These are phyloP conservation scores for Plutomurus gul DNA, from an alignment of 1,140 invertebrate species.

Conservation along the genomic window DNA sequence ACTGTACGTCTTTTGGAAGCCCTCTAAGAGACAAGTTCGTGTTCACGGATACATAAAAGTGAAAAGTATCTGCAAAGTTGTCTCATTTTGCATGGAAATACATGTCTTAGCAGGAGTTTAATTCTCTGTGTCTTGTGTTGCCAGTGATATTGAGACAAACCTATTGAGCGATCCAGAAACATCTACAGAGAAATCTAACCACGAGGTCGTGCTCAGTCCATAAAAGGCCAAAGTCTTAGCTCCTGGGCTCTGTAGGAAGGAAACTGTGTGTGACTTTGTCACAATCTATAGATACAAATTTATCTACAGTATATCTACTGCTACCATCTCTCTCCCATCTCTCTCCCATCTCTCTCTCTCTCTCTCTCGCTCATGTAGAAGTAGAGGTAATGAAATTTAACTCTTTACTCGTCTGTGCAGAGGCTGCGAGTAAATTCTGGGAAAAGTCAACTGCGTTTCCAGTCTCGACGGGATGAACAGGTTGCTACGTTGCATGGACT, in stretches of 20 bases:
- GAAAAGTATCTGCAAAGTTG: slow-evolving; percentile 27
- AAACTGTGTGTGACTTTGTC: too few relatives aligned
- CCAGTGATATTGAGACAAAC: background rate
- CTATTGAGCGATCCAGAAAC: too few relatives aligned
- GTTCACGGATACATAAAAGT: slow-evolving; percentile 21
- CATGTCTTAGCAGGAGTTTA: slow-evolving; percentile 6
- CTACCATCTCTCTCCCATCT: too few relatives aligned
- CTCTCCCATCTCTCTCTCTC: too few relatives aligned
- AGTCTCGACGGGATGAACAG: slow-evolving; percentile 44
- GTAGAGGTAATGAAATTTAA: slow-evolving; percentile 18
- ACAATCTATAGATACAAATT: too few relatives aligned
- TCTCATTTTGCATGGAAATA: background rate
- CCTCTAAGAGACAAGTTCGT: background rate
- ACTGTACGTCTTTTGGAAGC: slow-evolving; percentile 5
- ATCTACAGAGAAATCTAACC: too few relatives aligned
- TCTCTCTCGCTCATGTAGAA: background rate
- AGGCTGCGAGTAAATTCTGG: background rate
- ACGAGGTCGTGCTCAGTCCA: too few relatives aligned
- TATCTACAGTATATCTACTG: too few relatives aligned
- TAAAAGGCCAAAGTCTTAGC: too few relatives aligned
- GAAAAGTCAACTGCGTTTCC: slow-evolving; percentile 14
- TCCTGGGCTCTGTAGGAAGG: too few relatives aligned
- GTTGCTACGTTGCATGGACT: slow-evolving; percentile 33
- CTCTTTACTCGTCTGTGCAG: background rate
- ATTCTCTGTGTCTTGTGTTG: background rate